A percentile compares a stretch with the other conserved stretches of the same genome.
phyloP scores from a whole-genome alignment of 37 sponge, comb jelly and placozoan species.

The Theonella swinhoei region DNA sequence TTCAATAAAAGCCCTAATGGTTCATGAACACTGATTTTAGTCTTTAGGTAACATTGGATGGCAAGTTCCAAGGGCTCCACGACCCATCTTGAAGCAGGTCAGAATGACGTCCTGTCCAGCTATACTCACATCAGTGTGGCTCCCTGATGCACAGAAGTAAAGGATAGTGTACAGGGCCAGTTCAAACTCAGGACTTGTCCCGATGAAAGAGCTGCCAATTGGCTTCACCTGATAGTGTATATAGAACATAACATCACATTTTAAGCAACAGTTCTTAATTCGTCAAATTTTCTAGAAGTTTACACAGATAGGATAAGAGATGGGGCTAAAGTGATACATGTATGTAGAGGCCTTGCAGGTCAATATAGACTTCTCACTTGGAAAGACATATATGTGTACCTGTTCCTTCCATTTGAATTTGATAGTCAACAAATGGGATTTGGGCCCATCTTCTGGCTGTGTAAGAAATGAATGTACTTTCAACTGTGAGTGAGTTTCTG shows the following conservation, averaged over 20 bases:
- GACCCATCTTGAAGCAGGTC: conserved; percentile 35
- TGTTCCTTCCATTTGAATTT: conserved; percentile 67
- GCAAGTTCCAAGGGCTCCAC: conserved; percentile 38
- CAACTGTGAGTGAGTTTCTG: neutral
- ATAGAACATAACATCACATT: neutral
- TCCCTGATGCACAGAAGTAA: conserved; percentile 53
- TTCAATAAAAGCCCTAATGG: too few species aligned
- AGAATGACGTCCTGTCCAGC: conserved; percentile 43
- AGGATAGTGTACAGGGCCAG: conserved; percentile 80
- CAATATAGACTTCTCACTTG: too few species aligned
- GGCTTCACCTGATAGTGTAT: conserved; percentile 51
- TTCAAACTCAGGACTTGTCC: conserved; percentile 89
- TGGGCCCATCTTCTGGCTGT: conserved; percentile 32
- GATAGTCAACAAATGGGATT: conserved; percentile 44
- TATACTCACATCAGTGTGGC: conserved; percentile 32
- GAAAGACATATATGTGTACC: too few species aligned
- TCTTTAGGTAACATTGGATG: conserved; percentile 34
- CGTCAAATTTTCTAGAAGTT: too few species aligned
- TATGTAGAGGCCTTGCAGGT: too few species aligned
- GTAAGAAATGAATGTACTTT: neutral
- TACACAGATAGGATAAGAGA: neutral
- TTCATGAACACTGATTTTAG: too few species aligned
- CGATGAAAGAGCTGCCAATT: conserved; percentile 72
- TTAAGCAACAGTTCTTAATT: too few species aligned
- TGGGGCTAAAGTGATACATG: neutral